Conservation (phyloP, 37 sponge, comb jelly and placozoan genomes). For the Mnemiopsis leidyi region DNA sequence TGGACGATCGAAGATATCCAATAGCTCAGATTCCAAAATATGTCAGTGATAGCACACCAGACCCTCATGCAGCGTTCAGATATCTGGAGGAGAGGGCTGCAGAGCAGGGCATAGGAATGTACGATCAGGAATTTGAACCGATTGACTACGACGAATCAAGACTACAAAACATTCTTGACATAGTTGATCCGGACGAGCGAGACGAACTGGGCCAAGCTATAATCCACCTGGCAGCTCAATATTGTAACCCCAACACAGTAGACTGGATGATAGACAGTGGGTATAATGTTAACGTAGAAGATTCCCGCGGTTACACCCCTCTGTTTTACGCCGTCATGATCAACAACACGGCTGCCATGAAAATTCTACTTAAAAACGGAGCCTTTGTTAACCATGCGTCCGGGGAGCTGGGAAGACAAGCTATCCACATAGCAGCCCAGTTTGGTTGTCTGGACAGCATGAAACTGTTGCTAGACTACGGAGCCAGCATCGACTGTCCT, state of each 20-base stretch:
- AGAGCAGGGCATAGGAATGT: slow-evolving; percentile 5
- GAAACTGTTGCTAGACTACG: not conserved
- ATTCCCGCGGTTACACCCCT: not conserved
- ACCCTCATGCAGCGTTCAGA: slow-evolving; percentile 21
- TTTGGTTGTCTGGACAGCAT: not conserved
- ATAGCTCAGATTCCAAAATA: not conserved
- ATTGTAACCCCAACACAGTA: not conserved
- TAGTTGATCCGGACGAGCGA: not conserved
- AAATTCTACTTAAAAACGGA: not conserved
- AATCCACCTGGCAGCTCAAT: slow-evolving; percentile 18
- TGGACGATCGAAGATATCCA: not conserved
- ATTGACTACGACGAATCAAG: not conserved
- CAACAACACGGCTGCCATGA: not conserved
- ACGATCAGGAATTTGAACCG: not conserved
- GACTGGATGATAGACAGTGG: not conserved
- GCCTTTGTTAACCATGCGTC: not conserved
- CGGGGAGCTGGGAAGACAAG: not conserved
- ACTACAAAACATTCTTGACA: slow-evolving; percentile 37
- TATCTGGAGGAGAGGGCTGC: not conserved
- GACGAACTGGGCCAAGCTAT: slow-evolving; percentile 1
- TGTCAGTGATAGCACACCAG: not conserved
- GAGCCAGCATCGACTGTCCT: not conserved
- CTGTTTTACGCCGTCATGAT: not conserved
- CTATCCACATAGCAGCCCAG: slow-evolving; percentile 5
- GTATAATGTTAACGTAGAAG: not conserved